phyloP scores from a whole-genome alignment of 2,888 invertebrate species.

The Tipula unca region DNA sequence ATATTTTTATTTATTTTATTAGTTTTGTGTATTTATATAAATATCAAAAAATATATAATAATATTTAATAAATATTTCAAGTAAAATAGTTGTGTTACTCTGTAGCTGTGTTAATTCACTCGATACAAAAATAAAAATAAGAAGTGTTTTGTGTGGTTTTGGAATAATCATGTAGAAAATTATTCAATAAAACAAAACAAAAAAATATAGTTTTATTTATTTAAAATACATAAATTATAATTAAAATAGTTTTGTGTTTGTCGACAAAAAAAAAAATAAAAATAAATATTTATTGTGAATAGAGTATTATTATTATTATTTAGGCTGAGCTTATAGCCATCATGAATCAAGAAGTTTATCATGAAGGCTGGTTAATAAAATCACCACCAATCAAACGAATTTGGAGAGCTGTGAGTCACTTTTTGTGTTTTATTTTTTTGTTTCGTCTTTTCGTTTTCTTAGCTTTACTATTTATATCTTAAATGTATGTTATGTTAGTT shows the following conservation, averaged over 20 bases:
- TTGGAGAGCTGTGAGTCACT: slow-evolving; percentile 81
- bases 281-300: no score
- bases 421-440: neutral
- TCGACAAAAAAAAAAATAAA: neutral
- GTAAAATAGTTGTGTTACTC: neutral
- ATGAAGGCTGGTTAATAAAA: slow-evolving; percentile 92
- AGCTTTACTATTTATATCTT: neutral
- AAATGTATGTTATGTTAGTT: neutral
- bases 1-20: neutral
- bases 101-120: neutral
- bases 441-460: neutral
- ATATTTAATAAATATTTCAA: neutral
- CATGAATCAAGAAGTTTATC: slow-evolving; percentile 60
- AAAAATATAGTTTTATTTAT: neutral
- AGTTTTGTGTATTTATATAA: neutral
- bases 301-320: neutral
- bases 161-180: neutral
- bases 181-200: neutral
- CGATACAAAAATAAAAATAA: neutral
- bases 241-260: neutral
- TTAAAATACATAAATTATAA: neutral
- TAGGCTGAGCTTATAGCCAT: neutral
- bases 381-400: slow-evolving; percentile 88
- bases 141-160: neutral
- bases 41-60: neutral